Conservation (phyloP, 2,888 invertebrate species). For the Diplazon laetatorius region DNA sequence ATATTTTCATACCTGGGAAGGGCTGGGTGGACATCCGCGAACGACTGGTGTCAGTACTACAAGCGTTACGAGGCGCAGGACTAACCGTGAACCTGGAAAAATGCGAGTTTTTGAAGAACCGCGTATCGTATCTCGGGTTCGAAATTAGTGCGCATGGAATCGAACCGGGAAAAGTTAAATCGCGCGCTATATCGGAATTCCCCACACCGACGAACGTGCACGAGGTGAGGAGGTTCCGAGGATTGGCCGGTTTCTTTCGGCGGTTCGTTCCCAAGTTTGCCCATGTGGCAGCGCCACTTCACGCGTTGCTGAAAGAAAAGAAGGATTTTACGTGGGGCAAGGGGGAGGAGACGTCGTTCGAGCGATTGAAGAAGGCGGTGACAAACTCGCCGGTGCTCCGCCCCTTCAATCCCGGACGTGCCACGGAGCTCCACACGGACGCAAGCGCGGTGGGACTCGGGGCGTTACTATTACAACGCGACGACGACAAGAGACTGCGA, state of each 20-base stretch:
- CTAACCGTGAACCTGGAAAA: conserved; percentile 72
- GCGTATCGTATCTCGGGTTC: conserved; percentile 73
- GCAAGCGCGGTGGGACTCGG: conserved; percentile 19
- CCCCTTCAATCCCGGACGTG: conserved; percentile 9
- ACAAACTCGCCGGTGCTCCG: conserved; percentile 17
- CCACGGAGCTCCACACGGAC: conserved; percentile 47
- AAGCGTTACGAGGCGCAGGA: conserved; percentile 59
- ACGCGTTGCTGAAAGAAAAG: conserved; percentile 4
- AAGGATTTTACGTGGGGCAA: conserved; percentile 13
- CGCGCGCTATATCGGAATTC: conserved; percentile 60
- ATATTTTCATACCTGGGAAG: background rate
- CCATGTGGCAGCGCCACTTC: conserved; percentile 7
- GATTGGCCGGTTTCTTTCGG: conserved; percentile 40
- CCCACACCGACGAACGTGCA: conserved; percentile 37
- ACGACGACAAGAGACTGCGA: conserved; percentile 47
- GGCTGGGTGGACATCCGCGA: background rate
- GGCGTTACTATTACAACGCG: conserved; percentile 55
- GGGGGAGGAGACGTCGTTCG: conserved; percentile 10
- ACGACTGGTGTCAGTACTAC: background rate
- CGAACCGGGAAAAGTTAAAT: conserved; percentile 62
- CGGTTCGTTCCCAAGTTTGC: conserved; percentile 43
- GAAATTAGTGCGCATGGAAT: conserved; percentile 35
- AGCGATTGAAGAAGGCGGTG: conserved; percentile 12
- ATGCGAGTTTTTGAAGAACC: conserved; percentile 67
- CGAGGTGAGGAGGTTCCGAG: conserved; percentile 41